Conservation (phyloP, 1,140 invertebrate species). For the Holotrichia oblita region DNA sequence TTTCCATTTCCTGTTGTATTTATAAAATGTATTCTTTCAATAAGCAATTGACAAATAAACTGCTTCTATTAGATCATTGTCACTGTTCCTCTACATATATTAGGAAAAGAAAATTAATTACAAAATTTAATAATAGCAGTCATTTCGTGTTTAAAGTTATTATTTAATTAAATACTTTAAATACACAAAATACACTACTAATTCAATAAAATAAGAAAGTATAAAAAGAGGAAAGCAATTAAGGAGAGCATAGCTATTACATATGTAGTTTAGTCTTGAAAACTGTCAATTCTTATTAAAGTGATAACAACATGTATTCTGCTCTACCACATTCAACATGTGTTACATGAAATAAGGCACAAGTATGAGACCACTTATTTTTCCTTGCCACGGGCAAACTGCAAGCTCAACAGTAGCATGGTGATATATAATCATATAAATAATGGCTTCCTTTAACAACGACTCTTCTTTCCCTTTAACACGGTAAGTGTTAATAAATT, state of each 20-base stretch:
- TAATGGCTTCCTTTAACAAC: not conserved
- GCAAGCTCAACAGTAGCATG: slow-evolving; percentile 12
- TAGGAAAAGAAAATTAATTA: too few species aligned
- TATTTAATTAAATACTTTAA: too few species aligned
- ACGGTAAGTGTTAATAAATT: not conserved
- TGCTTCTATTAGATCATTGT: too few species aligned
- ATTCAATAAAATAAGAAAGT: too few species aligned
- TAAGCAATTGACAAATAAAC: too few species aligned
- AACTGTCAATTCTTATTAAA: not conserved
- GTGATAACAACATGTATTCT: not conserved
- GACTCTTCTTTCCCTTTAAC: not conserved
- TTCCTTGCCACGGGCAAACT: not conserved
- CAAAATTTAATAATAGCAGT: too few species aligned
- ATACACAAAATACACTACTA: too few species aligned
- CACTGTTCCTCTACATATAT: too few species aligned
- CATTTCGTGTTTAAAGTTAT: too few species aligned
- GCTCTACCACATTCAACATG: not conserved
- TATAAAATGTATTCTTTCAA: too few species aligned
- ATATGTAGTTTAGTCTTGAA: not conserved
- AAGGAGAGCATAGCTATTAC: not conserved
- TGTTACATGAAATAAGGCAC: not conserved
- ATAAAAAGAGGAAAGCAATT: too few species aligned
- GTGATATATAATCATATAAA: not conserved
- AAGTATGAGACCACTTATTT: not conserved
- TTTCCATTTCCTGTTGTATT: too few species aligned